These are phyloP conservation scores for Harpalus rufipes DNA, from an alignment of 2,888 invertebrate genomes.

Conservation along the genomic window DNA sequence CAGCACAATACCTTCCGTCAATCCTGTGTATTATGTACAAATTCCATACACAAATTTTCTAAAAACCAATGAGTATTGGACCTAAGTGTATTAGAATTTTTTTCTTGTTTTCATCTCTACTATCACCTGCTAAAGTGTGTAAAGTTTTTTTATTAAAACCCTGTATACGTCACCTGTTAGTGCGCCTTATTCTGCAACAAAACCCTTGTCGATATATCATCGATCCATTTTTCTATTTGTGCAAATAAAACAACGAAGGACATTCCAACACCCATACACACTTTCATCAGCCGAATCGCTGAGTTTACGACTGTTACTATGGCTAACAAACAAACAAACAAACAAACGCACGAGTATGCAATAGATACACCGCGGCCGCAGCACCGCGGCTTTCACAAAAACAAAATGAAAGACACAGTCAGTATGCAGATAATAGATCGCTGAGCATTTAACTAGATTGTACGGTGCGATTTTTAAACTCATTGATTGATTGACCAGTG, in stretches of 20 bases:
- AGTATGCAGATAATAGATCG: slow-evolving; percentile 66
- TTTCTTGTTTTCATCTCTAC: too few relatives aligned
- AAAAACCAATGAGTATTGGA: too few relatives aligned
- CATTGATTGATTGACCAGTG: slow-evolving; percentile 64
- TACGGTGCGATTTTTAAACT: slow-evolving; percentile 61
- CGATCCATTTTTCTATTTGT: background rate
- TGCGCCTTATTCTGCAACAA: too few relatives aligned
- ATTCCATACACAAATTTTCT: too few relatives aligned
- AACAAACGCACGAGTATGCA: slow-evolving; percentile 24
- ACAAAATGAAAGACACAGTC: slow-evolving; percentile 65
- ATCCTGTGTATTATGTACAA: too few relatives aligned
- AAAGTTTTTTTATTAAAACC: too few relatives aligned
- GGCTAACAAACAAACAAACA: slow-evolving; percentile 45
- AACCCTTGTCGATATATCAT: background rate
- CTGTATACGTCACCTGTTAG: too few relatives aligned
- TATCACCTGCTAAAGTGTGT: too few relatives aligned
- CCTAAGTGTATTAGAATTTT: too few relatives aligned
- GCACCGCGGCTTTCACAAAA: slow-evolving; percentile 61
- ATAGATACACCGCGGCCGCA: slow-evolving; percentile 1
- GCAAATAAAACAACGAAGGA: background rate
- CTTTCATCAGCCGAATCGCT: slow-evolving; percentile 60
- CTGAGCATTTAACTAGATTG: slow-evolving; percentile 66
- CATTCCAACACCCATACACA: slow-evolving; percentile 46
- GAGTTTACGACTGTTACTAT: slow-evolving; percentile 45
- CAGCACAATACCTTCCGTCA: too few relatives aligned